Conservation (phyloP, 2,113 vertebrate species). For the Charina bottae region DNA sequence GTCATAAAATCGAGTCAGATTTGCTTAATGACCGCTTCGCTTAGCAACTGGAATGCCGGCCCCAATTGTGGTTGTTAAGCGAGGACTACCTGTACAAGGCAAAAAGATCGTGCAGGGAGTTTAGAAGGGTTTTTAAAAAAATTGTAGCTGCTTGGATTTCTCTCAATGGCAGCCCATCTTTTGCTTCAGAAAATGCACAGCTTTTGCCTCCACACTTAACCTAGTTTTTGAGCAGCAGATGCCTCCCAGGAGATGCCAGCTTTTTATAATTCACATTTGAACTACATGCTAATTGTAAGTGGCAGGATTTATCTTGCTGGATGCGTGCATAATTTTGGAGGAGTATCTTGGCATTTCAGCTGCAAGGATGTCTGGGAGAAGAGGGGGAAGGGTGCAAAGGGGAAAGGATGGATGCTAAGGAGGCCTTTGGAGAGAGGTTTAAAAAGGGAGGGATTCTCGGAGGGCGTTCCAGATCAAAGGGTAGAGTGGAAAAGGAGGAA, state of each 20-base stretch:
- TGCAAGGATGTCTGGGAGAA: background rate
- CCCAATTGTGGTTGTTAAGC: too few relatives aligned
- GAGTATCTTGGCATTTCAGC: background rate
- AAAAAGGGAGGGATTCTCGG: background rate
- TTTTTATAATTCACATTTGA: conserved; percentile 22
- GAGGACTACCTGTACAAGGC: too few relatives aligned
- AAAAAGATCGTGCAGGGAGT: too few relatives aligned
- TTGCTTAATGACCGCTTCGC: too few relatives aligned
- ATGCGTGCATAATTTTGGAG: conserved; percentile 10
- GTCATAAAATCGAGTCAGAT: too few relatives aligned
- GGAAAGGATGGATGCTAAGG: background rate
- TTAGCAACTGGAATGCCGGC: too few relatives aligned
- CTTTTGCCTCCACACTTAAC: background rate
- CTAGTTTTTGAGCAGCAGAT: conserved; percentile 2
- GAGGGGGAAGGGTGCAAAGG: background rate
- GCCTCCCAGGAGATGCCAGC: background rate
- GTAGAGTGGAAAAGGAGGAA: background rate
- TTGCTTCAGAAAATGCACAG: background rate
- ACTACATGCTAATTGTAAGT: background rate
- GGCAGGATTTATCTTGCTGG: background rate
- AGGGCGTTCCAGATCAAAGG: background rate
- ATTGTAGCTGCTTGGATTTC: background rate
- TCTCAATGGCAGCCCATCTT: background rate
- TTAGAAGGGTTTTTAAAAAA: background rate
- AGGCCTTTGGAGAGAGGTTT: background rate